Evolutionary conservation across 2,888 invertebrate genomes (phyloP).

Genomic region (Alviniconcha strummeri): DNA sequence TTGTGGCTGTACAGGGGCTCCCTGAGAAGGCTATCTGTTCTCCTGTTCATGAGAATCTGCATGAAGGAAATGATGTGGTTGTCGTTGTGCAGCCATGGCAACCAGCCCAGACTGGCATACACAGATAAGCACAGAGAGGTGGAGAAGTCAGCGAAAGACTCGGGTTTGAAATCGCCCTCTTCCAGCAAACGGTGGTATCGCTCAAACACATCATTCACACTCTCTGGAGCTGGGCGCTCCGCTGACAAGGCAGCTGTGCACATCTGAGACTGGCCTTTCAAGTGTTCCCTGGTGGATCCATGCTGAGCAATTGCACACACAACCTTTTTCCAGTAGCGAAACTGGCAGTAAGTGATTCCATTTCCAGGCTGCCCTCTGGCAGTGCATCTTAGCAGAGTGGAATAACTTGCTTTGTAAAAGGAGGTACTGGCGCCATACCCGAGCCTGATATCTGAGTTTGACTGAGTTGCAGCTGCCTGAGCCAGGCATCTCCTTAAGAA

Average conservation of each 20-base stretch:
- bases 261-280: background rate
- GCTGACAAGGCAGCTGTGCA: background rate
- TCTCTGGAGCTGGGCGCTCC: background rate
- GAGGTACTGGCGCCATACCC: background rate
- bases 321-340: conserved; percentile 5
- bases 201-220: conserved; percentile 3
- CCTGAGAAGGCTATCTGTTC: conserved; percentile 20
- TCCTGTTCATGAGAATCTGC: conserved; percentile 43
- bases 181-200: background rate
- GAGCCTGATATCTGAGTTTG: background rate
- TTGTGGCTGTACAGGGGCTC: conserved; percentile 25
- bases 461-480: background rate
- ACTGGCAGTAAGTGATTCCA: conserved; percentile 12
- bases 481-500: background rate
- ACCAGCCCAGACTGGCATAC: conserved; percentile 30
- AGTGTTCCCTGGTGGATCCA: background rate
- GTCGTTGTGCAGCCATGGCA: conserved; percentile 41
- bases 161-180: conserved; percentile 21
- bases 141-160: conserved; percentile 7
- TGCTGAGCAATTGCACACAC: background rate
- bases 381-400: background rate
- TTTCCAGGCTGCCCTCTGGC: background rate
- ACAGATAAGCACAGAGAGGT: conserved; percentile 20
- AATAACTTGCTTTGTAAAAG: background rate
- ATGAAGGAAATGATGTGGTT: conserved; percentile 37